phyloP scores from a whole-genome alignment of 2,797 vertebrate species.

The Silurus aristotelis region DNA sequence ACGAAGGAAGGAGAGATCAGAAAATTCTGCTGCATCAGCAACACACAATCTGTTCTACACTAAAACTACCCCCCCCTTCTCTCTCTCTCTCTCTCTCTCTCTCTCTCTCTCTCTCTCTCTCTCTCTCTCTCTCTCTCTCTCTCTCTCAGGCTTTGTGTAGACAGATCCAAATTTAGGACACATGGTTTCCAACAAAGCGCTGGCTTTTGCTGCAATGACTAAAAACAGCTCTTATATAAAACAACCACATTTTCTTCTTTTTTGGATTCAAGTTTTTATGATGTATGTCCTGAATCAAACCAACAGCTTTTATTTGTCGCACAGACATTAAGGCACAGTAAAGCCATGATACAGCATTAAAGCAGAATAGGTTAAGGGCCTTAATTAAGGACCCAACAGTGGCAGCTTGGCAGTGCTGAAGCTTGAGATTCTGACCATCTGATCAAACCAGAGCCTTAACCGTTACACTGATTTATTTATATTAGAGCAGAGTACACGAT shows the following conservation, averaged over 20 bases:
- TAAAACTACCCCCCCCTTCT: neutral
- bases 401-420: no score
- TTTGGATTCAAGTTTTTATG: neutral
- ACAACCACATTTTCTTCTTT: neutral
- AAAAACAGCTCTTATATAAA: neutral
- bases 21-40: slow-evolving; percentile 29
- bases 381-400: no score
- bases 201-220: slow-evolving; percentile 22
- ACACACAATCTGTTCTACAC: slow-evolving; percentile 22
- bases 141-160: neutral
- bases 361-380: no score
- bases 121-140: neutral
- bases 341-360: no score
- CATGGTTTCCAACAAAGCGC: neutral
- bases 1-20: neutral
- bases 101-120: neutral
- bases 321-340: no score
- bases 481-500: no score
- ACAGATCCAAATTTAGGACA: slow-evolving; percentile 16
- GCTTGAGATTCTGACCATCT: no score
- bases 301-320: no score
- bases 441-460: no score
- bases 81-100: no score
- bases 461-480: no score
- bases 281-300: neutral